phyloP scores from a whole-genome alignment of 2,797 vertebrate species.

The Crocidura indochinensis region DNA sequence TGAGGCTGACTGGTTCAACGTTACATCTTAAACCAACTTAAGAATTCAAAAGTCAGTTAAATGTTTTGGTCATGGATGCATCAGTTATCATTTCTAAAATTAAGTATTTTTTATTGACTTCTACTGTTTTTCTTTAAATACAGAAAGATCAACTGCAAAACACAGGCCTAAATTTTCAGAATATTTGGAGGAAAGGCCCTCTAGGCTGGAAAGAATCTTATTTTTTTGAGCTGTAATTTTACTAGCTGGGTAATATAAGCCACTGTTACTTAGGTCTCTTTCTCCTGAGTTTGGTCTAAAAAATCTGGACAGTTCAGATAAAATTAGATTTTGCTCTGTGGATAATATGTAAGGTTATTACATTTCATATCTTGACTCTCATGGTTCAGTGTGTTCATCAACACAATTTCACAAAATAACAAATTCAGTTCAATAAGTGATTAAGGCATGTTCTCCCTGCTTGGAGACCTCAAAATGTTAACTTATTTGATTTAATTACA shows the following conservation, averaged over 20 bases:
- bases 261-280: not conserved
- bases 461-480: slow-evolving; percentile 40
- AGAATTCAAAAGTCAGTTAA: slow-evolving; percentile 55
- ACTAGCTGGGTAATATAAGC: slow-evolving; percentile 13
- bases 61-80: not conserved
- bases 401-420: slow-evolving; percentile 63
- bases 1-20: slow-evolving; percentile 20
- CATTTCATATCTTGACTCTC: slow-evolving; percentile 56
- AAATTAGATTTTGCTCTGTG: slow-evolving; percentile 56
- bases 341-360: slow-evolving; percentile 30
- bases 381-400: slow-evolving; percentile 38
- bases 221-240: slow-evolving; percentile 54
- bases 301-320: slow-evolving; percentile 51
- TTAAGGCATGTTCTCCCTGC: slow-evolving; percentile 50
- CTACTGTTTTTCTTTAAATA: slow-evolving; percentile 59
- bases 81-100: slow-evolving; percentile 66
- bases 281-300: slow-evolving; percentile 29
- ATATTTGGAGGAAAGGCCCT: slow-evolving; percentile 5
- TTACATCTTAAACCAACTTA: slow-evolving; percentile 12
- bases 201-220: slow-evolving; percentile 3
- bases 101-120: slow-evolving; percentile 57
- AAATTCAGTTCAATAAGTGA: slow-evolving; percentile 43
- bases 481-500: slow-evolving; percentile 76
- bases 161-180: slow-evolving; percentile 5
- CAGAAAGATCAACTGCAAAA: slow-evolving; percentile 61